phyloP scores from a whole-genome alignment of 2,797 vertebrate species.

The Falco rusticolus region DNA sequence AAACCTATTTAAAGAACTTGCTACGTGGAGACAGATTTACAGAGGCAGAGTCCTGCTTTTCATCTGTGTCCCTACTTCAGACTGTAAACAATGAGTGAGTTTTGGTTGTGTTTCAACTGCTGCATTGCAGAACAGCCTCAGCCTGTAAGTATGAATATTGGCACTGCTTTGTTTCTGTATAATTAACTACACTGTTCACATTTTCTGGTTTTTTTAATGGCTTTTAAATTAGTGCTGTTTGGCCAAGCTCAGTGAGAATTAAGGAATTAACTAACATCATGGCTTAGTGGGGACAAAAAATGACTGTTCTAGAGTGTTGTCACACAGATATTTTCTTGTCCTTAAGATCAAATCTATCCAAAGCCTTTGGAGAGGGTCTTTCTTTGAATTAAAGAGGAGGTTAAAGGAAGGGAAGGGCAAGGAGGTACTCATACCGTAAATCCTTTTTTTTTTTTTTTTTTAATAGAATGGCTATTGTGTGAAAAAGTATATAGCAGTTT shows the following conservation, averaged over 20 bases:
- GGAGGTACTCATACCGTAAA: neutral
- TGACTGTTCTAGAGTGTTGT: neutral
- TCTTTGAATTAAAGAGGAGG: neutral
- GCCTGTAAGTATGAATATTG: conserved; percentile 82
- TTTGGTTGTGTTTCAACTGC: conserved; percentile 94
- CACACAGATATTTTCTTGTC: neutral
- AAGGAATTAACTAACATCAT: neutral
- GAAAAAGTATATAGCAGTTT: neutral
- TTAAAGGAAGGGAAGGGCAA: neutral
- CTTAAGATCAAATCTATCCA: neutral
- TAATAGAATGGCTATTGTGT: neutral
- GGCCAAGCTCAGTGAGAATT: neutral
- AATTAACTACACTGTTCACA: neutral
- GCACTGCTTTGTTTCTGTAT: neutral
- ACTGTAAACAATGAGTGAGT: conserved; percentile 87
- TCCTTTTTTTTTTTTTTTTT: neutral
- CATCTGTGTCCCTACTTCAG: conserved; percentile 65
- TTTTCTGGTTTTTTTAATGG: neutral
- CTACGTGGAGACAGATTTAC: neutral
- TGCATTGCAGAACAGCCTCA: conserved; percentile 90
- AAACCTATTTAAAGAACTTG: neutral
- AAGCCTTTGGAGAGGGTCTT: neutral
- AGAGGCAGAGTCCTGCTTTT: conserved; percentile 35
- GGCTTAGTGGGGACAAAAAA: neutral
- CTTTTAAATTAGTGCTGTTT: neutral